phyloP scores from a whole-genome alignment of 2,888 invertebrate species.

The Pristionchus japonicus region DNA sequence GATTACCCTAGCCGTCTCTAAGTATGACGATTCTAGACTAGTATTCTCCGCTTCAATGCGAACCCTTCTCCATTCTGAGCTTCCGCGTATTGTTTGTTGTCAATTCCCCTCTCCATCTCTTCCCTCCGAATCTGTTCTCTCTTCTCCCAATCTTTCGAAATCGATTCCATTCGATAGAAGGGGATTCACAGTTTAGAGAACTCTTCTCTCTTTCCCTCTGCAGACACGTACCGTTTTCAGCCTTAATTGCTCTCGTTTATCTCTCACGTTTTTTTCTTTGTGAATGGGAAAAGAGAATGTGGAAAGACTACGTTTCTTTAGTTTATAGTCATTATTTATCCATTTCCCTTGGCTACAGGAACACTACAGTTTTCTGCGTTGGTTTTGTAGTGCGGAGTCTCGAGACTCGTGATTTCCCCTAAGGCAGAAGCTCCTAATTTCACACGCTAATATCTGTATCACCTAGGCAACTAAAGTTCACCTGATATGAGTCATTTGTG shows the following conservation, averaged over 20 bases:
- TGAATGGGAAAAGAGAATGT: neutral
- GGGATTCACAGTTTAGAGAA: neutral
- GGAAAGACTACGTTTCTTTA: neutral
- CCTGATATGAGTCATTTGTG: neutral
- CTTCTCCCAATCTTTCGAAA: constrained; percentile 5
- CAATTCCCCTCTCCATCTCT: neutral
- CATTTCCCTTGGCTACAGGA: neutral
- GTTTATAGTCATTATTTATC: neutral
- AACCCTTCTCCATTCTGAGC: neutral
- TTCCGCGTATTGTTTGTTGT: constrained; percentile 12
- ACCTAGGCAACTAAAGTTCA: neutral
- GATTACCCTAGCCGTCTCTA: neutral
- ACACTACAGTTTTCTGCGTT: neutral
- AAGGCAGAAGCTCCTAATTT: neutral
- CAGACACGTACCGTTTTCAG: neutral
- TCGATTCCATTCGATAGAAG: neutral
- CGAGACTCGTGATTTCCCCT: neutral
- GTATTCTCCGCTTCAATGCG: neutral
- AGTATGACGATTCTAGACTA: neutral
- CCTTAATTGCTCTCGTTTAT: neutral
- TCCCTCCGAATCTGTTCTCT: neutral
- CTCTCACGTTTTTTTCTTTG: neutral
- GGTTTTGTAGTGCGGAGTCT: neutral
- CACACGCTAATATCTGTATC: neutral
- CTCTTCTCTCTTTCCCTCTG: neutral